Conservation (phyloP, 2,888 invertebrate species). For the Aporophyla lueneburgensis region DNA sequence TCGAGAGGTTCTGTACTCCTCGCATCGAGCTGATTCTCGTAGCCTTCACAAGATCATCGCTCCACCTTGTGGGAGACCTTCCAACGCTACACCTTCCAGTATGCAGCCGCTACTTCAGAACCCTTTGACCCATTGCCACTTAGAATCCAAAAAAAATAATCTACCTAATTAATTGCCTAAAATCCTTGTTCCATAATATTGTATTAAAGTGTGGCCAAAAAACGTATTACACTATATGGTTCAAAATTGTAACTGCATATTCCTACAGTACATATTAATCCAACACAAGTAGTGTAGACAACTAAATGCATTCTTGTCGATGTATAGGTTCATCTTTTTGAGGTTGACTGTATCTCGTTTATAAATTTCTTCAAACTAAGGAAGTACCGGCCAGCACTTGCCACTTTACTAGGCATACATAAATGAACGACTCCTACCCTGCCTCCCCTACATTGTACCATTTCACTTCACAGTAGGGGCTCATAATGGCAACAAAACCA, state of each 20-base stretch:
- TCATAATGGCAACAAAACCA: background rate
- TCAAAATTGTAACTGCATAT: background rate
- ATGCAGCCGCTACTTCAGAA: too few relatives aligned
- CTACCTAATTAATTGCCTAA: background rate
- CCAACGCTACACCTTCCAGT: too few relatives aligned
- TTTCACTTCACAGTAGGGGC: background rate
- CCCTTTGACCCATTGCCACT: too few relatives aligned
- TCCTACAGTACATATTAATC: background rate
- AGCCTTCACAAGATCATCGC: too few relatives aligned
- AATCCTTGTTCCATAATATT: background rate
- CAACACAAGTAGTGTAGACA: background rate
- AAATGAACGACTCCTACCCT: background rate
- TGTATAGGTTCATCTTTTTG: background rate
- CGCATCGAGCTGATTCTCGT: too few relatives aligned
- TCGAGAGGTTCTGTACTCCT: too few relatives aligned
- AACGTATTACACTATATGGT: background rate
- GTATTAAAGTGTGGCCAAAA: background rate
- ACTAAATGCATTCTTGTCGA: background rate
- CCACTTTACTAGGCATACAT: background rate
- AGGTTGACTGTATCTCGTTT: background rate
- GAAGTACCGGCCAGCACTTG: too few relatives aligned
- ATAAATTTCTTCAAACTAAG: background rate
- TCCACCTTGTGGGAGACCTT: too few relatives aligned
- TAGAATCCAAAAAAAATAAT: too few relatives aligned
- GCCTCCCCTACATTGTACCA: background rate